A percentile compares a stretch with the other conserved stretches of the same genome.
Evolutionary conservation across 2,113 vertebrate species (phyloP).

Genomic region (Tachysurus fulvidraco): DNA sequence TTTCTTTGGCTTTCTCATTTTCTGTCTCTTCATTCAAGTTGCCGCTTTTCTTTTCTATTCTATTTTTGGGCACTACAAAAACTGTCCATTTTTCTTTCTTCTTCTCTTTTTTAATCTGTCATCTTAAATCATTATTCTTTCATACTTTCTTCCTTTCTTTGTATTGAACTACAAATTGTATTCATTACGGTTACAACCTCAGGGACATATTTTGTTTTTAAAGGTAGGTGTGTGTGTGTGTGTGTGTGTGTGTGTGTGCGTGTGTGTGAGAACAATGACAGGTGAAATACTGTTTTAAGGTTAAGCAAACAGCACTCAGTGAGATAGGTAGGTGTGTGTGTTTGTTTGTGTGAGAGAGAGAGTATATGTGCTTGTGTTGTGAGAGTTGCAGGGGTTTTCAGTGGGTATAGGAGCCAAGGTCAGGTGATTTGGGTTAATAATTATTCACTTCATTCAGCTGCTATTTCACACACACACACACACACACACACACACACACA

Average conservation of each 20-base stretch:
- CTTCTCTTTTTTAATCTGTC: background rate
- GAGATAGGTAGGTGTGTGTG: background rate
- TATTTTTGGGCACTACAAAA: background rate
- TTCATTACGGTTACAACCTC: background rate
- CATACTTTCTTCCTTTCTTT: background rate
- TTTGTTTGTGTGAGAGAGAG: background rate
- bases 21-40: background rate
- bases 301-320: constrained; percentile 20
- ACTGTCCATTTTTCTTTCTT: background rate
- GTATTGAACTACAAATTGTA: background rate
- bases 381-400: background rate
- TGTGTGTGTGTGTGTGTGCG: constrained; percentile 2
- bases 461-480: constrained; percentile 50
- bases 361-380: background rate
- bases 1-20: background rate
- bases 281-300: constrained; percentile 26
- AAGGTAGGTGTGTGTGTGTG: background rate
- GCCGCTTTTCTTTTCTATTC: background rate
- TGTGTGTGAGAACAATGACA: constrained; percentile 6
- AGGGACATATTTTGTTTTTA: background rate
- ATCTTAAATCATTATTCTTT: background rate
- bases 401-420: constrained; percentile 33
- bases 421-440: constrained; percentile 63
- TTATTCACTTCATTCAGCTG: constrained; percentile 61
- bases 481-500: constrained; percentile 6